A percentile compares a stretch with the other conserved stretches of the same genome.
Conservation (phyloP, 2,888 invertebrate genomes). For the Apeira syringaria region DNA sequence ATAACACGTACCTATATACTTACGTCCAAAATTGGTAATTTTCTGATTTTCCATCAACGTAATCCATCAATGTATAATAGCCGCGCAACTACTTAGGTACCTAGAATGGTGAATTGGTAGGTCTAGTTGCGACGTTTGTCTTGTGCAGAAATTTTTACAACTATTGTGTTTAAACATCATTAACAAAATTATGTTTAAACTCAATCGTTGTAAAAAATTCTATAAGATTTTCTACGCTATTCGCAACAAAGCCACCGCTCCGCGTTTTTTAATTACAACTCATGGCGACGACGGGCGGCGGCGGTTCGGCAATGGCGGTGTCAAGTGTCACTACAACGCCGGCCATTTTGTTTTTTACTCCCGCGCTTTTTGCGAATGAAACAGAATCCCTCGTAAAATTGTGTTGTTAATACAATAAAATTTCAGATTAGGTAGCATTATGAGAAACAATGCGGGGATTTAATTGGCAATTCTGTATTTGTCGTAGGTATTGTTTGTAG, state of each 20-base stretch:
- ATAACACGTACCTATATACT: too few species aligned
- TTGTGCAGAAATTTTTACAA: too few species aligned
- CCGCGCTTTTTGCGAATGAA: constrained; percentile 53
- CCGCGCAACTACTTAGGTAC: too few species aligned
- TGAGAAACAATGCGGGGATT: constrained; percentile 78
- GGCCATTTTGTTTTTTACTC: constrained; percentile 61
- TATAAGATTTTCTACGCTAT: constrained; percentile 35
- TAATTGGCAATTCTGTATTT: constrained; percentile 77
- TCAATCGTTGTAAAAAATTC: too few species aligned
- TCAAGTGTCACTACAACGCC: constrained; percentile 72
- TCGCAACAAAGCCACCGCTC: constrained; percentile 43
- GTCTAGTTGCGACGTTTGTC: too few species aligned
- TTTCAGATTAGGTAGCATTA: constrained; percentile 79
- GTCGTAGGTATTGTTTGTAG: too few species aligned
- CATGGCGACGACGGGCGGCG: constrained; percentile 28
- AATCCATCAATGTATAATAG: too few species aligned
- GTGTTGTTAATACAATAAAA: constrained; percentile 79
- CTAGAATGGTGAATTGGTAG: too few species aligned
- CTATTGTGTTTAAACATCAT: too few species aligned
- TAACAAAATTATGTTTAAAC: too few species aligned
- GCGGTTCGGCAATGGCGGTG: constrained; percentile 38
- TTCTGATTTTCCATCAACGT: too few species aligned
- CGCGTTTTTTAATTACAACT: constrained; percentile 46
- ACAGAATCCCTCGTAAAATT: constrained; percentile 65
- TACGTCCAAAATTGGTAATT: too few species aligned